Evolutionary conservation across 2,113 vertebrate genomes (phyloP).

Genomic region (Uria lomvia): DNA sequence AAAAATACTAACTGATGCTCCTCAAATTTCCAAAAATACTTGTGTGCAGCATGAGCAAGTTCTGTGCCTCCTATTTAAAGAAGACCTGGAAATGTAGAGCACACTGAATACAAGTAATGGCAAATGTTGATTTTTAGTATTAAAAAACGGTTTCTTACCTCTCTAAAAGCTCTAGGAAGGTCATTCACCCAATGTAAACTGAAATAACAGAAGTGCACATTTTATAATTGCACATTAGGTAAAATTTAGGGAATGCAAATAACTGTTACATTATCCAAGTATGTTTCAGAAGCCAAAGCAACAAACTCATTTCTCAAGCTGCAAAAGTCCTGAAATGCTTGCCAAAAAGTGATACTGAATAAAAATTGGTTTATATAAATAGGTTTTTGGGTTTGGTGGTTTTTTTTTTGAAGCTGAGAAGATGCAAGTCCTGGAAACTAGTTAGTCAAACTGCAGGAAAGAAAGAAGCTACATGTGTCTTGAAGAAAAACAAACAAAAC

Average conservation of each 20-base stretch:
- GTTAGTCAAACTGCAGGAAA: not conserved
- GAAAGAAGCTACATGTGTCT: not conserved
- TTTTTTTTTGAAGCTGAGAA: not conserved
- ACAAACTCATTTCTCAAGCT: not conserved
- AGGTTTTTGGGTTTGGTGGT: too few species aligned
- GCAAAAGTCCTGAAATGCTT: not conserved
- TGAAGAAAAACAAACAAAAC: not conserved
- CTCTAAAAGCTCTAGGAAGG: conserved; percentile 87
- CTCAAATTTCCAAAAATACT: not conserved
- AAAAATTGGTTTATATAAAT: not conserved
- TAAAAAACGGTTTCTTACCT: conserved; percentile 75
- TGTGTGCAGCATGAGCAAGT: not conserved
- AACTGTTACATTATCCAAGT: not conserved
- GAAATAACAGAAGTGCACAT: conserved; percentile 28
- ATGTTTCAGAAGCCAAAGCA: not conserved
- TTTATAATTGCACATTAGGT: not conserved
- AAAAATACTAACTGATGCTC: not conserved
- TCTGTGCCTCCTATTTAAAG: not conserved
- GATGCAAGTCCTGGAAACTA: not conserved
- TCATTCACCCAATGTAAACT: conserved; percentile 98
- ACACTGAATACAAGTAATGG: not conserved
- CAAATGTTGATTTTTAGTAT: not conserved
- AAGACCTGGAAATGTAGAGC: accelerated
- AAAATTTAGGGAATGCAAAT: not conserved
- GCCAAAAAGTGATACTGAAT: not conserved